Base-by-base conservation (phyloP, 2,888 invertebrate species). In the Lissonota sp. region DNA sequence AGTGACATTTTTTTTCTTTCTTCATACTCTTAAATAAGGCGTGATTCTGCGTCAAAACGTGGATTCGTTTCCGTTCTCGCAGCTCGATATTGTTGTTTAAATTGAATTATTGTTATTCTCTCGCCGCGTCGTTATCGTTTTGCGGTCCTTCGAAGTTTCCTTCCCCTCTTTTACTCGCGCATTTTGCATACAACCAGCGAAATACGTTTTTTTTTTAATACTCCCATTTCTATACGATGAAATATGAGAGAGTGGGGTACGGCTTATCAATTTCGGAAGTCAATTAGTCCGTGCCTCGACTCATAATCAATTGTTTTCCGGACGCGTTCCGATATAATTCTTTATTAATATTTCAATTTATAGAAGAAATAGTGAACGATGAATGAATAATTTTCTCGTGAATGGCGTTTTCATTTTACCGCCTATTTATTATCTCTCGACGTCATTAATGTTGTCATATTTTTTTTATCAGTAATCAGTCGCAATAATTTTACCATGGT, bases 291-390 rank as follows among this genome's bases (percentile, higher is more conserved):
- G 64, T 39, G 44, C 74, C 60, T 71, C 60, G 63, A 63, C 66
- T 57, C 3, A 60, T 72, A 85, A 85, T 85, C 83, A 84, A 83
- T 83, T 79, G 55, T 60, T 74, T 73, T 84, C 78, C 80, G 79
- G 69, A 77, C 7, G 70, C 44, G 26, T 70, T 46, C 14, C 51
- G 44, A 69, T 57, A 55, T 58, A 26, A 26, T 64, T 40, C 16
- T 46, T 72, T 26, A 26, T 26, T 26, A 26, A 2, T 26, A 26
- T 26, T 26, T 26, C 26, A 26, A 26, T 26, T 26, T 26, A 26
- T 26, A 26, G 26, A 26, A 26, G 26, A 26, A 26, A 26, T 26
- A 26, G 3, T 26, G 26, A 26, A 26, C 26, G 26, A 26, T 26
- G 26, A 26, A 26, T 26, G 26, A 26, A 26, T 26, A 26, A 26